These are phyloP conservation scores for Clarias gariepinus DNA, from an alignment of 2,113 vertebrate species.

Conservation along the genomic window DNA sequence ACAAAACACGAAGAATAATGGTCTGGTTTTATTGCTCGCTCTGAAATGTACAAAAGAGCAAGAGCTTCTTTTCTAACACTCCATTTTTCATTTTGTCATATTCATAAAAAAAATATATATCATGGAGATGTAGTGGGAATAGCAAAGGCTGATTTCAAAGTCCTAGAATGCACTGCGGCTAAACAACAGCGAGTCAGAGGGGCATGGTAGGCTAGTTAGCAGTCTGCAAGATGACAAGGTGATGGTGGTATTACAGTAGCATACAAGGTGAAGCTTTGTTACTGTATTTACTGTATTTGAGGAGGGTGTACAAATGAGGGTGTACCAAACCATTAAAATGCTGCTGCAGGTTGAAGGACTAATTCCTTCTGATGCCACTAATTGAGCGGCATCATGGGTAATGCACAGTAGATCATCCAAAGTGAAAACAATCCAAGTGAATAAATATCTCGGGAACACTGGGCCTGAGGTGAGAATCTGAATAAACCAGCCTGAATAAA, in stretches of 20 bases:
- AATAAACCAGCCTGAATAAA: background rate
- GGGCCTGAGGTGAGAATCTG: background rate
- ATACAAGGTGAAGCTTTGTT: background rate
- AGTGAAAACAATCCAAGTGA: background rate
- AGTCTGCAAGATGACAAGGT: background rate
- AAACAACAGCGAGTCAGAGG: background rate
- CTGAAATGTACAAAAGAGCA: background rate
- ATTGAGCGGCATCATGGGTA: background rate
- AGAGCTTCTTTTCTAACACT: background rate
- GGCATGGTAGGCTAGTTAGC: background rate
- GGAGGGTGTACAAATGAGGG: background rate
- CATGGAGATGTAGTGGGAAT: background rate
- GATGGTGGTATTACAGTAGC: background rate
- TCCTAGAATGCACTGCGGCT: background rate
- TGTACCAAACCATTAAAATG: background rate
- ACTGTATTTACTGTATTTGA: background rate
- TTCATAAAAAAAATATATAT: background rate
- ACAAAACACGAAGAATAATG: background rate
- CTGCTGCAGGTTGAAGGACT: background rate
- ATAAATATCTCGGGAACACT: background rate
- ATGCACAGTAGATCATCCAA: background rate
- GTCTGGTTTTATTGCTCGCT: background rate
- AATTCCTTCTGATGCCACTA: background rate
- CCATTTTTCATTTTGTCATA: background rate
- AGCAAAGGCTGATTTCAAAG: background rate